Evolutionary conservation across 2,888 invertebrate species (phyloP), one percentile per base, ranked within the genome.

Genomic region (Meteorus cinctellus): DNA sequence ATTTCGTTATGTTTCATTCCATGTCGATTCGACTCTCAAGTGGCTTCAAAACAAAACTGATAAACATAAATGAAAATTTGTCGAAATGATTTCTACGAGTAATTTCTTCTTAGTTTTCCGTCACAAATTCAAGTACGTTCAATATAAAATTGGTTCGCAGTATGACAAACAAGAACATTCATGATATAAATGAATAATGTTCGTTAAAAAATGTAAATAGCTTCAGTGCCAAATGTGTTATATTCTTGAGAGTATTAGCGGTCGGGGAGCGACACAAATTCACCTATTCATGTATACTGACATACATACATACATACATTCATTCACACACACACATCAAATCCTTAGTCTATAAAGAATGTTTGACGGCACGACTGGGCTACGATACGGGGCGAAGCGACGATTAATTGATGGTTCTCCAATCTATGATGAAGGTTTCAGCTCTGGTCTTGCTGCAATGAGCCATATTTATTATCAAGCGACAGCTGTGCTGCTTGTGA

Each of bases 401-500:
- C 85, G 84, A 86, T 82, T 84, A 83, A 84, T 84, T 84, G 86
- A 86, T 86, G 84, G 82, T 83, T 84, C 84, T 81, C 85, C 82
- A 77, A 81, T 79, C 82, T 77, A 65, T 63, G 77, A 76, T 80
- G 85, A 81, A 77, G 80, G 78, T 90, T 89, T 90, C 90, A 90
- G 90, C 90, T 90, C 83, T 90, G 90, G 87, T 92, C 92, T 84
- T 91, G 91, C 81, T 92, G 91, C 19, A 93, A 89, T 78, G 93
- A 92, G 83, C 92, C 92, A 84, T 91, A 94, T 86, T 93, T 93
- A 89, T 93, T 94, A 81, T 92, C 93, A 84, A 93, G 89, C 29
- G 91, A 91, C 60, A 93, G 87, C 79, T 92, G 92, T 60, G 92
- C 91, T 68, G 91, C 91, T 84, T 91, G 91, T 60, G 88, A 82